Percentiles rank a stretch among this genome's conserved stretches.
These are phyloP conservation scores for Thunnus thynnus DNA, from an alignment of 2,113 vertebrate species.

Conservation along the genomic window DNA sequence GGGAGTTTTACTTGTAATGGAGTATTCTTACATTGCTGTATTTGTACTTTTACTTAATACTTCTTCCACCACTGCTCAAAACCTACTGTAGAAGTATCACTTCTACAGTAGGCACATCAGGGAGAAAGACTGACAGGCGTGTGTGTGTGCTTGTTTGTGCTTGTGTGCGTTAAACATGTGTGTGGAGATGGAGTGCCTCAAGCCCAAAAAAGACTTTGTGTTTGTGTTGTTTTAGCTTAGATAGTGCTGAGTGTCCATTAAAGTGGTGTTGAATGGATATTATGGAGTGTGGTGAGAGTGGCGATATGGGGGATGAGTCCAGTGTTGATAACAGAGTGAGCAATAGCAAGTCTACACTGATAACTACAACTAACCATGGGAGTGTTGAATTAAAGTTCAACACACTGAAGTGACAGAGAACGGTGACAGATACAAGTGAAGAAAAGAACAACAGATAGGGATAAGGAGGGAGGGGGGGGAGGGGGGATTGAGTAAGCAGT, in stretches of 20 bases:
- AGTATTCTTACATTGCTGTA: too few relatives aligned
- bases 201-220: not conserved
- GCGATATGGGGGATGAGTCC: not conserved
- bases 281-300: not conserved
- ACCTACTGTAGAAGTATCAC: not conserved
- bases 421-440: constrained; percentile 14
- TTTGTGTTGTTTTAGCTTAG: constrained; percentile 23
- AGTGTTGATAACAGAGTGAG: constrained; percentile 42
- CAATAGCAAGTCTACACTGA: constrained; percentile 2
- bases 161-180: constrained; percentile 19
- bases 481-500: constrained; percentile 60
- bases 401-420: constrained; percentile 11
- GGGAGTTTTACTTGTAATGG: too few relatives aligned
- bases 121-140: not conserved
- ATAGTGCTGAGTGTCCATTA: not conserved
- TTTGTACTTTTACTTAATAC: too few relatives aligned
- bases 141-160: constrained; percentile 19
- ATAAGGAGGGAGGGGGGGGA: constrained; percentile 30
- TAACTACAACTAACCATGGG: not conserved
- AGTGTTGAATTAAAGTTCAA: constrained; percentile 7
- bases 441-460: constrained; percentile 35
- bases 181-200: not conserved
- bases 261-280: constrained; percentile 20
- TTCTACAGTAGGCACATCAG: constrained; percentile 11
- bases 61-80: too few relatives aligned